Evolutionary conservation across 1,140 invertebrate genomes (phyloP).

Genomic region (Platyura marginata): DNA sequence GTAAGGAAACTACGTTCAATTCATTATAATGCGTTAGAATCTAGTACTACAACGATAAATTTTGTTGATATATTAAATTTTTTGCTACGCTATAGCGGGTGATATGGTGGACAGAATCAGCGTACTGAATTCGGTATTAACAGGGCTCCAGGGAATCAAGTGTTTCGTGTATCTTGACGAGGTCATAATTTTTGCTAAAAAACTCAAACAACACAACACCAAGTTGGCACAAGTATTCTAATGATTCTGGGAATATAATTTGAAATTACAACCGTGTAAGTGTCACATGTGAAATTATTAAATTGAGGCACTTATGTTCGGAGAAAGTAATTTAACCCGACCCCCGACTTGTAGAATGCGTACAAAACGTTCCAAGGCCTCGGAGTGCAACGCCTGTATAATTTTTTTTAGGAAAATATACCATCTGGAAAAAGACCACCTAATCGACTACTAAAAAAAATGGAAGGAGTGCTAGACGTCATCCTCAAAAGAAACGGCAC

Average conservation of each 20-base stretch:
- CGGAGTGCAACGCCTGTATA: conserved; percentile 5
- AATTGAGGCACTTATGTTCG: conserved; percentile 5
- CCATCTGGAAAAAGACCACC: too few relatives aligned
- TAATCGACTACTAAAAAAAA: too few relatives aligned
- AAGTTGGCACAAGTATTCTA: conserved; percentile 3
- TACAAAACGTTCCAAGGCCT: background rate
- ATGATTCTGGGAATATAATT: conserved; percentile 3
- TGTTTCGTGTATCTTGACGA: conserved; percentile 12
- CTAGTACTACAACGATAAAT: too few relatives aligned
- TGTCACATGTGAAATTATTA: conserved; percentile 6
- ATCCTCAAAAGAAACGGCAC: too few relatives aligned
- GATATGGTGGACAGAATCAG: too few relatives aligned
- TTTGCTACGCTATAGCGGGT: too few relatives aligned
- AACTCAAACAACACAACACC: background rate
- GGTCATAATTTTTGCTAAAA: background rate
- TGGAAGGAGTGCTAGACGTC: too few relatives aligned
- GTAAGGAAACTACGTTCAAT: too few relatives aligned
- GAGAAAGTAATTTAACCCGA: conserved; percentile 5
- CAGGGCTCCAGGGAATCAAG: too few relatives aligned
- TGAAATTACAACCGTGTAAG: conserved; percentile 7
- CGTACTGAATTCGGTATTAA: background rate
- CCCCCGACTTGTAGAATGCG: background rate
- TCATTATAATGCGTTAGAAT: too few relatives aligned
- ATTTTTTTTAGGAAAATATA: conserved; percentile 10
- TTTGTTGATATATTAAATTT: too few relatives aligned